A percentile compares a stretch with the other conserved stretches of the same genome.
These are phyloP conservation scores for Stegodyphus mimosarum DNA, from an alignment of 1,140 invertebrate genomes.

Conservation along the genomic window DNA sequence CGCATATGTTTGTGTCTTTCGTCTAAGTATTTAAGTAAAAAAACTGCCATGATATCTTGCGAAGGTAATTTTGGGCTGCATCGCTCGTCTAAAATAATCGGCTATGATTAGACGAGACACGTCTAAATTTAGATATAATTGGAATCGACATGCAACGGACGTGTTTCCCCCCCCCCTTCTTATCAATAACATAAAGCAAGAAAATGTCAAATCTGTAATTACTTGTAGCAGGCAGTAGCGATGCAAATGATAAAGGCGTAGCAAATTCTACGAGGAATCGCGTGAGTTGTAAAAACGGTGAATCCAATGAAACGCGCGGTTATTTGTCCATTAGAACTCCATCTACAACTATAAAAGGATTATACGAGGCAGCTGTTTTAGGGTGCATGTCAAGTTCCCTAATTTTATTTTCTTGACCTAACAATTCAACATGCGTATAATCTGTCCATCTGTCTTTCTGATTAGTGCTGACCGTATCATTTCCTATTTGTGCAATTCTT, in stretches of 20 bases:
- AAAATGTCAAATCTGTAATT: conserved; percentile 36
- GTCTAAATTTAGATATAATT: conserved; percentile 41
- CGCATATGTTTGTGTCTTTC: not conserved
- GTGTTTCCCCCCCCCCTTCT: not conserved
- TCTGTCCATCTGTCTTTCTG: not conserved
- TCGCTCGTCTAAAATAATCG: conserved; percentile 27
- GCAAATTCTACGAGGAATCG: conserved; percentile 17
- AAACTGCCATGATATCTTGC: conserved; percentile 5
- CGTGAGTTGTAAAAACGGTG: conserved; percentile 19
- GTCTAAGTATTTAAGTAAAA: not conserved
- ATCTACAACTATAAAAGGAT: not conserved
- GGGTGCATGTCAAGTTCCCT: not conserved
- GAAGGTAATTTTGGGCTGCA: not conserved
- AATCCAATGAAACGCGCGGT: conserved; percentile 15
- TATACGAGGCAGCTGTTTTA: not conserved
- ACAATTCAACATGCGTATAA: not conserved
- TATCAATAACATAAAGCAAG: conserved; percentile 27
- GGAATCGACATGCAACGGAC: conserved; percentile 15
- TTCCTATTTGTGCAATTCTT: no score
- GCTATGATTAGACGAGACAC: conserved; percentile 33
- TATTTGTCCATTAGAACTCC: conserved; percentile 22
- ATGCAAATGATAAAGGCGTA: conserved; percentile 56
- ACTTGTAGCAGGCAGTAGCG: conserved; percentile 14
- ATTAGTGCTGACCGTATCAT: not conserved
- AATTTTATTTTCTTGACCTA: not conserved